phyloP scores from a whole-genome alignment of 2,888 invertebrate genomes.

The Pegoplata infirma region DNA sequence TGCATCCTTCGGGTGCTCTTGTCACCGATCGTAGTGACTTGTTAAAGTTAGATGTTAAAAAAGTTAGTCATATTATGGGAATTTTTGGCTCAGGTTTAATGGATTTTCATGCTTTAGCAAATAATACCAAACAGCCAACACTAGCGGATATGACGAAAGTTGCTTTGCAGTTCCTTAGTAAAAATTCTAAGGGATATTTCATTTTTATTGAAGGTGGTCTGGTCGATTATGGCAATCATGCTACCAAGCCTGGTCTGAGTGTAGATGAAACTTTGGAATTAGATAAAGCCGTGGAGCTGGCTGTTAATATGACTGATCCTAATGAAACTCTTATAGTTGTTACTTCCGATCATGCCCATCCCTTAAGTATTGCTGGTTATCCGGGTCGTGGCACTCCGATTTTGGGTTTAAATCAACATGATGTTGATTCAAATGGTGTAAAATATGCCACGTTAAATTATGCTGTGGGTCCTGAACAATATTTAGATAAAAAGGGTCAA shows the following conservation, averaged over 20 bases:
- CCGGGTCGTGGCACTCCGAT: conserved; percentile 80
- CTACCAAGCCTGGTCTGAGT: conserved; percentile 82
- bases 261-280: conserved; percentile 88
- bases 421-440: conserved; percentile 65
- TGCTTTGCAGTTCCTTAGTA: conserved; percentile 81
- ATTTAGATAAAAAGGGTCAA: background rate
- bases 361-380: conserved; percentile 87
- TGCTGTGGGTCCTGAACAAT: conserved; percentile 82
- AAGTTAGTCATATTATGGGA: conserved; percentile 80
- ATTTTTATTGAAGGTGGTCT: conserved; percentile 83
- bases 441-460: conserved; percentile 85
- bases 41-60: conserved; percentile 76
- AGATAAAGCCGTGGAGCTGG: conserved; percentile 83
- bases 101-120: conserved; percentile 80
- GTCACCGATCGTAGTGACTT: conserved; percentile 82
- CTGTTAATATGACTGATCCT: conserved; percentile 80
- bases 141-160: conserved; percentile 84
- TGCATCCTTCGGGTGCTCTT: conserved; percentile 79
- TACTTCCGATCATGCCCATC: conserved; percentile 87
- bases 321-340: conserved; percentile 88
- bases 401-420: conserved; percentile 76
- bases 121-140: conserved; percentile 66
- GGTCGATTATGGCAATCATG: conserved; percentile 88
- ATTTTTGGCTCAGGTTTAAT: conserved; percentile 79
- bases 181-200: conserved; percentile 80